These are phyloP conservation scores for Heterodera schachtii DNA, from an alignment of 1,140 invertebrate species.

Conservation along the genomic window DNA sequence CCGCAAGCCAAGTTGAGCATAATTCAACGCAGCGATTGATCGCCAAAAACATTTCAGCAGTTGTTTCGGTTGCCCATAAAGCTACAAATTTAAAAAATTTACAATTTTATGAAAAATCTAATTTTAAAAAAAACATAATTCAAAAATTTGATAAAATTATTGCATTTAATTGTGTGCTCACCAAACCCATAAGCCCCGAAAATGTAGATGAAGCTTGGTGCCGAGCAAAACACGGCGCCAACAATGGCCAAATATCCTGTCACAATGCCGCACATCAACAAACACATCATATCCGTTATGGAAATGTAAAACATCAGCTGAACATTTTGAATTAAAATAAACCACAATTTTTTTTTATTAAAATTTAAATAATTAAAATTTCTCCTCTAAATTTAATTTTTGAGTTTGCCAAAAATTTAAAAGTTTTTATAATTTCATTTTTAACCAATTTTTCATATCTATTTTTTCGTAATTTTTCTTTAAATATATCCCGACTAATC, in stretches of 20 bases:
- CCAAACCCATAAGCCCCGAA: neutral
- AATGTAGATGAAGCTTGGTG: conserved; percentile 17
- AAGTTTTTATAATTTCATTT: too few species aligned
- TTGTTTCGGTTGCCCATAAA: conserved; percentile 19
- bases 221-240: conserved; percentile 3
- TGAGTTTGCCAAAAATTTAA: too few species aligned
- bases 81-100: conserved; percentile 12
- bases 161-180: neutral
- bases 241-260: conserved; percentile 26
- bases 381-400: too few species aligned
- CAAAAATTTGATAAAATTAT: neutral
- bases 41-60: conserved; percentile 21
- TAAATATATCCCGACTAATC: too few species aligned
- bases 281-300: conserved; percentile 24
- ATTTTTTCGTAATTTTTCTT: too few species aligned
- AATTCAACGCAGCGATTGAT: conserved; percentile 28
- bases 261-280: conserved; percentile 14
- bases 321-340: neutral
- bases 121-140: neutral
- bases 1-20: conserved; percentile 7
- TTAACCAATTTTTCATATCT: too few species aligned
- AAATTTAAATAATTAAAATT: too few species aligned
- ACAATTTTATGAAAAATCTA: neutral
- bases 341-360: too few species aligned
- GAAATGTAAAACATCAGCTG: conserved; percentile 41